These are phyloP conservation scores for Bombus huntii DNA, from an alignment of 1,140 invertebrate species.

Conservation along the genomic window DNA sequence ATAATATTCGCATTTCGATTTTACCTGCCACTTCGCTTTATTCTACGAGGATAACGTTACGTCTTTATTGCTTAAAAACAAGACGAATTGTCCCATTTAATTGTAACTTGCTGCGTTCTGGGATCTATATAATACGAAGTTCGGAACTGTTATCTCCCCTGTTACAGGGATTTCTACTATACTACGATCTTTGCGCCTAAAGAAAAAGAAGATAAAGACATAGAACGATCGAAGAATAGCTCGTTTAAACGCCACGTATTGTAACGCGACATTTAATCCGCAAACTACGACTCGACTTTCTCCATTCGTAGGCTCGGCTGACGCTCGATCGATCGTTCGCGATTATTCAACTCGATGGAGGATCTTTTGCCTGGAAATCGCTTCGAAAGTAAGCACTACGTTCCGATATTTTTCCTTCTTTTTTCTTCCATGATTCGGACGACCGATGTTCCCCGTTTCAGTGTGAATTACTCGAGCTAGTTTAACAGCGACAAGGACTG, in stretches of 20 bases:
- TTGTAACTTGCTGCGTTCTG: no score
- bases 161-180: no score
- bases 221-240: neutral
- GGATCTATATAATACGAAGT: no score
- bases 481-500: neutral
- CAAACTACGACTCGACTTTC: conserved; percentile 60
- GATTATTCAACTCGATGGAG: neutral
- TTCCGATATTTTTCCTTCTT: neutral
- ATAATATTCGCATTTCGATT: no score
- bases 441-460: neutral
- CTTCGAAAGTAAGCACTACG: neutral
- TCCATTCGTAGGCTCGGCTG: conserved; percentile 33
- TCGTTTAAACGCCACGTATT: neutral
- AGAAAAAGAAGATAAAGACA: neutral
- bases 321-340: neutral
- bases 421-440: neutral
- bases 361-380: neutral
- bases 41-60: no score
- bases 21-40: no score
- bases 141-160: no score
- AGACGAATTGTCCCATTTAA: no score
- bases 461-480: conserved; percentile 26
- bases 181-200: accelerated
- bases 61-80: no score
- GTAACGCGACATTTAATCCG: conserved; percentile 70